A percentile compares a stretch with the other conserved stretches of the same genome.
phyloP scores from a whole-genome alignment of 2,888 invertebrate species.

The Pterostichus niger region DNA sequence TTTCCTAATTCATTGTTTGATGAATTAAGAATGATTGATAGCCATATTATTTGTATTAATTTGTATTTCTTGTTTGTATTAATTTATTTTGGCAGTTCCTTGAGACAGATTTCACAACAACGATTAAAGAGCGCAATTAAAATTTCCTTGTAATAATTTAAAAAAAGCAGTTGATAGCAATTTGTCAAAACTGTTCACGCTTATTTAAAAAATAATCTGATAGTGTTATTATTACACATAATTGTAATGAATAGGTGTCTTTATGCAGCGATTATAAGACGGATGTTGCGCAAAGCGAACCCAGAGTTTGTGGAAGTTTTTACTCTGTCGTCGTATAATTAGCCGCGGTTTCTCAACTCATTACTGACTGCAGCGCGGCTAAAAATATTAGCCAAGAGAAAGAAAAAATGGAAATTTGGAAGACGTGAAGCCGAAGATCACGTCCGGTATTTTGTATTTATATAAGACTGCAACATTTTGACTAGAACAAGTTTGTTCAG shows the following conservation, averaged over 20 bases:
- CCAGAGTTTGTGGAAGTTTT: conserved; percentile 35
- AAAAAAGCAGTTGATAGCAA: not conserved
- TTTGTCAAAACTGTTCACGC: conserved; percentile 1
- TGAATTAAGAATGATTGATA: too few relatives aligned
- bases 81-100: too few relatives aligned
- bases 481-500: too few relatives aligned
- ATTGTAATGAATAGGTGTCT: conserved; percentile 48
- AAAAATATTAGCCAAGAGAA: conserved; percentile 7
- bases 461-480: not conserved
- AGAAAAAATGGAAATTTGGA: conserved; percentile 12
- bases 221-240: conserved; percentile 10
- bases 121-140: too few relatives aligned
- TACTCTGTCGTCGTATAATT: conserved; percentile 48
- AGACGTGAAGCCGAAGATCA: not conserved
- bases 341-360: conserved; percentile 56
- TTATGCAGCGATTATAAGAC: conserved; percentile 32
- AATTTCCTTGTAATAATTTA: too few relatives aligned
- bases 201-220: conserved; percentile 1
- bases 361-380: conserved; percentile 17
- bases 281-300: conserved; percentile 55
- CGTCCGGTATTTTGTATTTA: not conserved
- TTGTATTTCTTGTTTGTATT: too few relatives aligned
- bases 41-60: too few relatives aligned
- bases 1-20: too few relatives aligned
- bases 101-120: too few relatives aligned